These are phyloP conservation scores for Cygnus buccinator DNA, from an alignment of 2,113 vertebrate genomes.

Conservation along the genomic window DNA sequence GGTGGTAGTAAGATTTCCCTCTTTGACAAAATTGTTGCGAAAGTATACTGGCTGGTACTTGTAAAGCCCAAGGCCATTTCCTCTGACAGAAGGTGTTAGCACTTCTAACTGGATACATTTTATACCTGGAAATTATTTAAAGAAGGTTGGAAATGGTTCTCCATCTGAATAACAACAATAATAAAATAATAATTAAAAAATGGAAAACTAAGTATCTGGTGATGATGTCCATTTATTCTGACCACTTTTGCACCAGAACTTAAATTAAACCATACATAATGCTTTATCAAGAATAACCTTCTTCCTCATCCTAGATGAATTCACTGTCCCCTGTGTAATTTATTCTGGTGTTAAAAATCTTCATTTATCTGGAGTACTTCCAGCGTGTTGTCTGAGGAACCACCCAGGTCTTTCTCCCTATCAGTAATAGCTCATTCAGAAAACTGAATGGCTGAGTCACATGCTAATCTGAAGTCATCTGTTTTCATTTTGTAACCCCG, in stretches of 20 bases:
- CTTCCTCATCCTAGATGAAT: neutral
- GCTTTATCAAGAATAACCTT: neutral
- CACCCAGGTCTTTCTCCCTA: neutral
- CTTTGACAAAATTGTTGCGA: neutral
- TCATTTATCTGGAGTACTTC: neutral
- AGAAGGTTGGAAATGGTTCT: neutral
- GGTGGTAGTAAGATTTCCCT: neutral
- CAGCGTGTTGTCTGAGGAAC: neutral
- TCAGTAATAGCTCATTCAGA: neutral
- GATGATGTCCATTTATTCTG: neutral
- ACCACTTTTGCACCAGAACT: neutral
- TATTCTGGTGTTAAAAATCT: neutral
- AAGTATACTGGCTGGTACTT: neutral
- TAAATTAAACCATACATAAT: neutral
- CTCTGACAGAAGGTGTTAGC: neutral
- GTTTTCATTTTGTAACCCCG: neutral
- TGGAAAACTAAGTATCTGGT: neutral
- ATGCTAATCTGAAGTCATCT: neutral
- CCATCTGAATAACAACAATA: neutral
- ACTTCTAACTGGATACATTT: neutral
- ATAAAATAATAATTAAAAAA: neutral
- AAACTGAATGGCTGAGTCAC: neutral
- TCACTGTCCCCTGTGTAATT: neutral
- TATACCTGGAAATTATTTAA: neutral
- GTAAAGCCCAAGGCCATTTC: neutral